Base-by-base conservation (phyloP, 2,888 invertebrate genomes). In the Limnephilus lunatus region DNA sequence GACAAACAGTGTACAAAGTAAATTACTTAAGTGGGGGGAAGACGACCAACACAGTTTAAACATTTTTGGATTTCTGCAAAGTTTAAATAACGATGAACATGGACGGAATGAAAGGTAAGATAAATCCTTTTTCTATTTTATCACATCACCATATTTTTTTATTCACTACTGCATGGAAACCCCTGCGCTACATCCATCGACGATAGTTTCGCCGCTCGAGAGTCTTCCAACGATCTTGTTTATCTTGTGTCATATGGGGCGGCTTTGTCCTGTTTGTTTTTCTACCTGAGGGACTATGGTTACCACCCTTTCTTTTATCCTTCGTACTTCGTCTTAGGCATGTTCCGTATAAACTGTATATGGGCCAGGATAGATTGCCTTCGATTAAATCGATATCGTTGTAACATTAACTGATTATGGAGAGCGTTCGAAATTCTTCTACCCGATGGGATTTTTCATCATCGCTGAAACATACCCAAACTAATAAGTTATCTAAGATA, bases 91-190 rank as follows among this genome's bases (percentile, higher is more conserved):
- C 35, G 3, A 35, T 4, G 15, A 83, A 83, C 5, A 83, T 83
- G 83, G 83, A 83, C 83, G 83, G 83, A 83, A 83, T 83, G 83
- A 83, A 83, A 83, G 83, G 83, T 83, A 35, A 83, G 35, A 48
- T 48, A 48, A 48, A 14, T 35, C 7, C 7, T 35, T 83, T 83
- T 35, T 35, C n/a, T 83, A 4, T 68, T n/a, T 68, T 9, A 25
- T 68, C 68, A 68, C 19, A 68, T 9, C 25, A 68, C 7, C 68
- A 7, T n/a, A 25, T 7, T 68, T 68, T 68, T 25, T 25, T 68
- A 68, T 68, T 68, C 7, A 25, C 25, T n/a, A 4, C 25, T 25
- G 25, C 25, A n/a, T n/a, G 25, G 4, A 68, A 5, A 5, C 68
- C 25, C 7, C n/a, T 9, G 2, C 2, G 68, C 68, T n/a, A 68